A percentile compares a stretch with the other conserved stretches of the same genome.
These are phyloP conservation scores for Oenanthe melanoleuca DNA, from an alignment of 2,113 vertebrate species.

Conservation along the genomic window DNA sequence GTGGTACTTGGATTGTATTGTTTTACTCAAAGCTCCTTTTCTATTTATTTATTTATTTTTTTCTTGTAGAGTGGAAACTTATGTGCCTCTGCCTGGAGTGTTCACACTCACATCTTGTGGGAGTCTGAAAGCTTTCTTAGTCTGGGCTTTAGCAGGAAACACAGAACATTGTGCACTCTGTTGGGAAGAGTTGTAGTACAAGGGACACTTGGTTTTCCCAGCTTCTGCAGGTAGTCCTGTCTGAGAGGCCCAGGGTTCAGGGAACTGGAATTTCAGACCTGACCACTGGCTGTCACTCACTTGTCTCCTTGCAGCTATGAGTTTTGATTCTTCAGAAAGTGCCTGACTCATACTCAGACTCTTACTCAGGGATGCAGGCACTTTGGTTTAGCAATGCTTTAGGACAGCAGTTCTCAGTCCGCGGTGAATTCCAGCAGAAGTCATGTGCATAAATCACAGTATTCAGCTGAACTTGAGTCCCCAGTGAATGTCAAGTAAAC, in stretches of 20 bases:
- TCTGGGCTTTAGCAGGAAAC: not conserved
- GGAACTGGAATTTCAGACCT: slow-evolving; percentile 7
- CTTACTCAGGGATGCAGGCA: not conserved
- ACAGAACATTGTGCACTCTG: not conserved
- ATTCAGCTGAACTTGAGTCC: not conserved
- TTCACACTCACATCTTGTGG: not conserved
- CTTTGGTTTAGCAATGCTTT: not conserved
- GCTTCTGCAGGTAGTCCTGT: not conserved
- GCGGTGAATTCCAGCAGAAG: not conserved
- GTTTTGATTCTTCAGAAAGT: not conserved
- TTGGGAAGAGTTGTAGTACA: not conserved
- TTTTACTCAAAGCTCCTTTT: not conserved
- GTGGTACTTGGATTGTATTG: accelerated
- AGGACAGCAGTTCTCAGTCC: not conserved
- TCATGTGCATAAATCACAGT: not conserved
- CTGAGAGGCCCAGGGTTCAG: not conserved
- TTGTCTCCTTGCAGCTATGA: not conserved
- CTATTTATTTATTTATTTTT: not conserved
- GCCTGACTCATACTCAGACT: no score
- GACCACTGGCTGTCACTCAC: not conserved
- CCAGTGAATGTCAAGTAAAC: not conserved
- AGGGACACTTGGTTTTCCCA: not conserved
- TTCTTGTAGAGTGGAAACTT: no score
- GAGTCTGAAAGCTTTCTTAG: not conserved
- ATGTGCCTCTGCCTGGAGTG: not conserved